Evolutionary conservation across 2,888 invertebrate genomes (phyloP), one percentile per base, ranked within the genome.

Genomic region (Parnassius glacialis): DNA sequence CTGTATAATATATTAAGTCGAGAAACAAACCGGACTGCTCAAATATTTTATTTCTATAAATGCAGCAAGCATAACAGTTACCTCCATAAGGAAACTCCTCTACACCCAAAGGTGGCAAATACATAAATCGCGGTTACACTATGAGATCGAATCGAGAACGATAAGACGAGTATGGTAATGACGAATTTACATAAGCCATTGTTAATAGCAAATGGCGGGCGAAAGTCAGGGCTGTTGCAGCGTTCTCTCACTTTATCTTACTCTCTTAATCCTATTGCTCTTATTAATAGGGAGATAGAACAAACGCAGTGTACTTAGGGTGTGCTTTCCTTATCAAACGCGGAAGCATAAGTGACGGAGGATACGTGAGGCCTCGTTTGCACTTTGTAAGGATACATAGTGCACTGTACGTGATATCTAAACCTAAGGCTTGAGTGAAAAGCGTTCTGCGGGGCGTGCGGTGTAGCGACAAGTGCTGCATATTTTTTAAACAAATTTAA

Each of bases 111-210:
- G 48, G 59, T 58, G 62, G 59, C 59, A 63, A 58, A 63, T 55
- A 45, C 51, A 59, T 55, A 59, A 63, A 63, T 59, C 53, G 20
- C 57, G 52, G 42, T 53, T 41, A 52, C 61, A 50, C 62, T 53
- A 57, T 57, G 54, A 58, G 59, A 63, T 59, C 42, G 62, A 59
- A 63, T 63, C 58, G 43, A 52, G 11, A 13, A 41, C 62, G 64
- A 65, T 59, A 66, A 61, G 61, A 50, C 53, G 64, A 65, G 66
- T 70, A 71, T 68, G 69, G 67, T 73, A 75, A 74, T 71, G 67
- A 68, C 64, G 62, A 65, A 79, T 80, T 78, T 71, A 67, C 74
- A 74, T 74, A 74, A 67, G 64, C 70, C 74, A 74, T 71, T 73
- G 75, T 69, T 75, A 63, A 62, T 65, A 54, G 68, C 69, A 71